A percentile compares a stretch with the other conserved stretches of the same genome.
Evolutionary conservation across 2,113 vertebrate species (phyloP).

Genomic region (Pseudopodoces humilis): DNA sequence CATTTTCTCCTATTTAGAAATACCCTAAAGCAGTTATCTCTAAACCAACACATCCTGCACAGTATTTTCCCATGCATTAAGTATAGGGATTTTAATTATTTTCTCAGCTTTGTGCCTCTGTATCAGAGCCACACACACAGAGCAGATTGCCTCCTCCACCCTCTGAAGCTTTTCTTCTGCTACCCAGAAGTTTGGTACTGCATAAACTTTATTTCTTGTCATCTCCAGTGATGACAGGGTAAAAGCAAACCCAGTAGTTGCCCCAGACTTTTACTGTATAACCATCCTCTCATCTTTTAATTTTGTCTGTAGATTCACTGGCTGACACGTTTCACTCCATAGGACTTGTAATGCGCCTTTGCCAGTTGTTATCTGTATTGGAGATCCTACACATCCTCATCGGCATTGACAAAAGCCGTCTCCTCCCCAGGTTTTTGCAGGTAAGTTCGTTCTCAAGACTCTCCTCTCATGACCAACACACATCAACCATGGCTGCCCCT

Average conservation of each 20-base stretch:
- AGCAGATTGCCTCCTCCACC: neutral
- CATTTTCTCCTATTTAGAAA: neutral
- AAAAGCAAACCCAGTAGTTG: neutral
- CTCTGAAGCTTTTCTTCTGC: neutral
- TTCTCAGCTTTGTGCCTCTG: neutral
- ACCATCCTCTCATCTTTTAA: neutral
- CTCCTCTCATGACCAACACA: neutral
- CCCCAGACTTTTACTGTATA: neutral
- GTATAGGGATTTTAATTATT: neutral
- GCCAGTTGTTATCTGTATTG: conserved; percentile 86
- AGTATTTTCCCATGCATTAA: neutral
- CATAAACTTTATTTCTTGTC: neutral
- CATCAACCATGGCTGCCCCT: neutral
- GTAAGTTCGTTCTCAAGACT: conserved; percentile 56
- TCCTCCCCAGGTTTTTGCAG: conserved; percentile 86
- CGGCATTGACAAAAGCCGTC: conserved; percentile 80
- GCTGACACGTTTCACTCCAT: conserved; percentile 91
- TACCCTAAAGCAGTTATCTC: neutral
- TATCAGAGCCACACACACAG: neutral
- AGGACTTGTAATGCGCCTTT: conserved; percentile 88
- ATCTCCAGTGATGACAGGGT: neutral
- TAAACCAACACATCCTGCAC: neutral
- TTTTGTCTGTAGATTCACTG: conserved; percentile 76
- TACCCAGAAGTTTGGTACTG: neutral
- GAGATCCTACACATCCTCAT: conserved; percentile 89